Percentiles rank a stretch among this genome's conserved stretches.
Conservation (phyloP, 2,113 vertebrate species). For the Oophaga pumilio region DNA sequence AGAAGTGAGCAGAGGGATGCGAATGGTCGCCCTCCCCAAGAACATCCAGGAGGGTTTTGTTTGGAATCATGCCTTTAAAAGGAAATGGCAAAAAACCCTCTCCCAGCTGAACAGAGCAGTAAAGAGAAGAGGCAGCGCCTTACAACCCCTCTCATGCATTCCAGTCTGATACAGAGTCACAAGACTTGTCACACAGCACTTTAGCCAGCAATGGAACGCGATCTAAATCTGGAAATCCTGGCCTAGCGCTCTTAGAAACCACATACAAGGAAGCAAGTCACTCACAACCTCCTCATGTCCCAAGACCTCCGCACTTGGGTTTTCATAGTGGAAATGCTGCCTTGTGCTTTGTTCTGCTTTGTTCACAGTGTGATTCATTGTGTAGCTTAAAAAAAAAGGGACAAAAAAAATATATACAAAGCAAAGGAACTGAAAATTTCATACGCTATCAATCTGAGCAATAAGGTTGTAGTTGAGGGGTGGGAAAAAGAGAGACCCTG, state of each 20-base stretch:
- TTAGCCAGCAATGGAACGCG: conserved; percentile 63
- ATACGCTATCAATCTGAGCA: neutral
- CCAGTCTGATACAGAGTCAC: conserved; percentile 61
- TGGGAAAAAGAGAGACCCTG: neutral
- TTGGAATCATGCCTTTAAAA: conserved; percentile 51
- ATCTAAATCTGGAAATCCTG: conserved; percentile 58
- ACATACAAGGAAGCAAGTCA: conserved; percentile 53
- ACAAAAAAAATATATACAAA: neutral
- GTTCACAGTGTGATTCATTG: conserved; percentile 10
- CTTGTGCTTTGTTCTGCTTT: conserved; percentile 5
- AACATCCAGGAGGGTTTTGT: conserved; percentile 43
- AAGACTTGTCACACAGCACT: conserved; percentile 61
- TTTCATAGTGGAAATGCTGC: neutral
- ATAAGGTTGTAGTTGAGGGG: neutral
- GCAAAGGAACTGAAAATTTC: conserved; percentile 1
- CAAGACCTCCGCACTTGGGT: neutral
- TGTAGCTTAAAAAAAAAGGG: neutral
- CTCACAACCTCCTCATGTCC: conserved; percentile 5
- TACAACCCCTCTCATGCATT: conserved; percentile 48
- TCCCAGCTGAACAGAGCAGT: conserved; percentile 42
- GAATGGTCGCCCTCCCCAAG: conserved; percentile 21
- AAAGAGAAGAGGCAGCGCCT: conserved; percentile 55
- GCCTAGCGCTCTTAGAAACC: conserved; percentile 43
- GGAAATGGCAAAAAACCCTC: conserved; percentile 53
- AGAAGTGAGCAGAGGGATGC: conserved; percentile 2